A percentile compares a stretch with the other conserved stretches of the same genome.
These are phyloP conservation scores for Nesoenas mayeri DNA, from an alignment of 2,113 vertebrate species.

Conservation along the genomic window DNA sequence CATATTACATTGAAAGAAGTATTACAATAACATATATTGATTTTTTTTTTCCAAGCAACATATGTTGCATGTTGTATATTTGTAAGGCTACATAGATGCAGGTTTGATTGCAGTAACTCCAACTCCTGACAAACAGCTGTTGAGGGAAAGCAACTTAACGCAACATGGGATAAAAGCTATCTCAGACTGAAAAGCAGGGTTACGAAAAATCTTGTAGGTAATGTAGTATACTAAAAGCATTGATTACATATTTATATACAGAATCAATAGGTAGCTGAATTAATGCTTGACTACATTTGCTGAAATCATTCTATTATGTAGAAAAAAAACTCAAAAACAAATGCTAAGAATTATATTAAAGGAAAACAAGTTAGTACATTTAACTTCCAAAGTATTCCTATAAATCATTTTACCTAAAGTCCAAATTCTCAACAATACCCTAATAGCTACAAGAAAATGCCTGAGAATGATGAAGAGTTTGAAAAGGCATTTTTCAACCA, in stretches of 20 bases:
- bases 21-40: background rate
- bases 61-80: background rate
- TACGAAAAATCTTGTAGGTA: background rate
- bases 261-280: background rate
- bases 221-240: background rate
- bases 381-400: background rate
- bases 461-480: background rate
- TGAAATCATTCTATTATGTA: background rate
- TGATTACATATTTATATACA: background rate
- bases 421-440: background rate
- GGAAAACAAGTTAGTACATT: fast-evolving
- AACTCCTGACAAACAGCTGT: background rate
- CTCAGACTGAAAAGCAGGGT: background rate
- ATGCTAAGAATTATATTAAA: background rate
- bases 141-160: background rate
- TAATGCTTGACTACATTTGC: background rate
- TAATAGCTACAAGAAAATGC: background rate
- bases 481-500: background rate
- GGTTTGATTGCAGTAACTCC: background rate
- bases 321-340: background rate
- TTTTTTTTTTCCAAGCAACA: background rate
- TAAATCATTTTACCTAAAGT: background rate
- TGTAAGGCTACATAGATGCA: background rate
- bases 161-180: background rate
- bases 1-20: background rate